Percentiles rank a stretch among this genome's conserved stretches.
Conservation (phyloP, 2,888 invertebrate species). For the Lasioglossum malachurum region DNA sequence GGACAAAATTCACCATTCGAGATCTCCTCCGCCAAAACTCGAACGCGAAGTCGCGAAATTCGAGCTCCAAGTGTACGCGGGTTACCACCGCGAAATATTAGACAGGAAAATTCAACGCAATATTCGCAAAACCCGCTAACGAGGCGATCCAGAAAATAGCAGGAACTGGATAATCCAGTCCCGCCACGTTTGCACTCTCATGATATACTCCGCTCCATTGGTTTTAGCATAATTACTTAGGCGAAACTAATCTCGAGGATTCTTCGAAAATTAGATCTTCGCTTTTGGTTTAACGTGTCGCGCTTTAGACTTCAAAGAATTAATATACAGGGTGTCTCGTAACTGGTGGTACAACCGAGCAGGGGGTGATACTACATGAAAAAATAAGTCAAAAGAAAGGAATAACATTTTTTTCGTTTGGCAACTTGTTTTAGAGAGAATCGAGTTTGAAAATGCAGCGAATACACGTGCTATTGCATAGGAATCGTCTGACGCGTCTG, state of each 20-base stretch:
- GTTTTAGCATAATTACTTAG: neutral
- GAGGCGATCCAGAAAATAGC: neutral
- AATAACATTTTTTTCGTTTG: too few species aligned
- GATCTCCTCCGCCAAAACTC: neutral
- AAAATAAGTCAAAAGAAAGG: too few species aligned
- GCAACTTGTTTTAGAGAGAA: too few species aligned
- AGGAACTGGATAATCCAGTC: neutral
- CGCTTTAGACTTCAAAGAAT: neutral
- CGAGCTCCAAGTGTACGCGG: neutral
- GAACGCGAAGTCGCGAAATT: neutral
- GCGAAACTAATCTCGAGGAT: neutral
- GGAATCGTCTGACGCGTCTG: too few species aligned
- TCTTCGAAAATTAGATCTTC: neutral
- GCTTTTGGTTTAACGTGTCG: neutral
- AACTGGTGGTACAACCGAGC: too few species aligned
- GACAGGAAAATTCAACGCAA: neutral
- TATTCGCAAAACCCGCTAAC: slow-evolving; percentile 2
- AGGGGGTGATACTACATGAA: too few species aligned
- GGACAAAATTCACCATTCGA: neutral
- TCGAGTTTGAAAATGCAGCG: too few species aligned
- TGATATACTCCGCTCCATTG: neutral
- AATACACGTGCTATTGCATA: too few species aligned
- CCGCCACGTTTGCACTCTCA: neutral
- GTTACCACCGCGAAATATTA: neutral
- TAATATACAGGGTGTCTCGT: too few species aligned